Evolutionary conservation across 2,888 invertebrate genomes (phyloP), one percentile per base, ranked within the genome.

Genomic region (Eristalis intricaria): DNA sequence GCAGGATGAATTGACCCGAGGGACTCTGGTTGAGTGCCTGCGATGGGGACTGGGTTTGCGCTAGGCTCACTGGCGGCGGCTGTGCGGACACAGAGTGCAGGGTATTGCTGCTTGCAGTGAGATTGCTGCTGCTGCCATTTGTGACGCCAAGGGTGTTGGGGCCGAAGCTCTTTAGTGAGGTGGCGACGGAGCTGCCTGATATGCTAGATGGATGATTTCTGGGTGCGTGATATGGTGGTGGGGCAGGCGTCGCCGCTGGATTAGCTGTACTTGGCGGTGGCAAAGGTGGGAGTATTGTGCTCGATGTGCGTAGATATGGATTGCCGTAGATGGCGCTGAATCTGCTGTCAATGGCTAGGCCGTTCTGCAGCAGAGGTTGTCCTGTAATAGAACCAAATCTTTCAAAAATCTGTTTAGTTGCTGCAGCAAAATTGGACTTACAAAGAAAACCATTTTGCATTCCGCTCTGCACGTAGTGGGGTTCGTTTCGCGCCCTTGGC

Each of bases 251-350:
- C 1, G 96, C 96, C 56, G 96, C 96, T 7, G 96, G 96, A 93
- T 96, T 96, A 66, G 95, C 96, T 85, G 96, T 96, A 93, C 94
- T 95, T 90, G 94, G 95, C 78, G 94, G 95, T 91, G 94, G 95
- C 90, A 93, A 90, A 76, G 93, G 93, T 93, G 93, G 92, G 91
- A 93, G 91, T 85, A 93, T 92, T 84, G 93, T 94, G 86, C 94
- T 95, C 68, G 95, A 95, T 83, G 95, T 95, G 91, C 97, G 94
- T 89, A 97, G 94, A 93, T 98, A 98, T 1, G 98, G 98, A 93
- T 98, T 98, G 78, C 97, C 97, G 91, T 98, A 98, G 8, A 97
- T 96, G 50, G 98, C 98, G 70, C 97, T 97, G 92, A 96, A 98
- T 89, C 97, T 94, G 65, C 92, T 92, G 65, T 92, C 92, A 83